These are phyloP conservation scores for Ochotona princeps DNA, from an alignment of 2,113 vertebrate species.

Conservation along the genomic window DNA sequence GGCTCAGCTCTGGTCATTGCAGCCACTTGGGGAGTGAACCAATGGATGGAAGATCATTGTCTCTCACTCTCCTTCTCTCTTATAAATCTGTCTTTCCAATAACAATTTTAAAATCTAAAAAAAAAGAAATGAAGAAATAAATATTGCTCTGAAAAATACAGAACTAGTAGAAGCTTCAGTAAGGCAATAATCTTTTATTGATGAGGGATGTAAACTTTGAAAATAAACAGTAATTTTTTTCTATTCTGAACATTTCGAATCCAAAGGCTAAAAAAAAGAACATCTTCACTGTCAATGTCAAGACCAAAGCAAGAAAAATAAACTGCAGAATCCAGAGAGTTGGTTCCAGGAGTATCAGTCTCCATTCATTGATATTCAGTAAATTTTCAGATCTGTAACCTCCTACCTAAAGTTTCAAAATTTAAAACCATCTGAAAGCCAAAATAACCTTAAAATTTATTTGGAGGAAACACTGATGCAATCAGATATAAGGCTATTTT, in stretches of 20 bases:
- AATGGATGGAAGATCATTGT: no score
- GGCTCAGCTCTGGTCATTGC: no score
- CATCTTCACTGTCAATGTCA: background rate
- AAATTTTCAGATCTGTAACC: background rate
- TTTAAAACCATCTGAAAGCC: background rate
- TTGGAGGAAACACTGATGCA: background rate
- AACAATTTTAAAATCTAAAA: no score
- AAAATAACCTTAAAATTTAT: background rate
- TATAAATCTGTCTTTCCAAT: no score
- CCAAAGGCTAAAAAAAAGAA: background rate
- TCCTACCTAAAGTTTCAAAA: background rate
- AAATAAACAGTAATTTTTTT: conserved; percentile 22
- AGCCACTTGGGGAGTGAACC: no score
- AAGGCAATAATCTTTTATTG: background rate
- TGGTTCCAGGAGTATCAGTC: background rate
- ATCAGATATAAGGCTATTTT: background rate
- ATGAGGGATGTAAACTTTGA: background rate
- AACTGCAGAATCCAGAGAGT: background rate
- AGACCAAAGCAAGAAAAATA: conserved; percentile 7
- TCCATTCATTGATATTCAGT: background rate
- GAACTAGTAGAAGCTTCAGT: background rate
- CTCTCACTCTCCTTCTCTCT: no score
- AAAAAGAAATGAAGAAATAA: background rate
- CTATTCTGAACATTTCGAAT: background rate
- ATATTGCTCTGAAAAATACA: background rate